phyloP scores from a whole-genome alignment of 1,140 invertebrate species.

The Drosophila watanabei region DNA sequence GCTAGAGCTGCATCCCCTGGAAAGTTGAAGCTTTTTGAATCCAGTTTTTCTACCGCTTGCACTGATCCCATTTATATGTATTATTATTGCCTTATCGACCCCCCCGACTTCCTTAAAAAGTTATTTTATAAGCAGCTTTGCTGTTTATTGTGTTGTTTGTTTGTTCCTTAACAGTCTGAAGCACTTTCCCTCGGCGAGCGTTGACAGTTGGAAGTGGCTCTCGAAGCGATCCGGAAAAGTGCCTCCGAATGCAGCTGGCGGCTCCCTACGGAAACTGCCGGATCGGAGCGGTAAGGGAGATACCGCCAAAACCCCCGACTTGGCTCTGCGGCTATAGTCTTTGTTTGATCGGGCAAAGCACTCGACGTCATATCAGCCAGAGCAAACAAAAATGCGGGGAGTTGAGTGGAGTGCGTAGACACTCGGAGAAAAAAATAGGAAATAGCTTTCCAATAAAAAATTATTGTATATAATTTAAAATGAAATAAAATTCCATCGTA shows the following conservation, averaged over 20 bases:
- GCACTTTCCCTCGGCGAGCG: constrained; percentile 1
- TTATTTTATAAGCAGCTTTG: background rate
- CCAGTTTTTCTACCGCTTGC: background rate
- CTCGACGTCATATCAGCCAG: constrained; percentile 37
- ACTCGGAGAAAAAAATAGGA: background rate
- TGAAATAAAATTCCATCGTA: too few relatives aligned
- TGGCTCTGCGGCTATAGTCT: constrained; percentile 9
- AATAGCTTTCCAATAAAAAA: background rate
- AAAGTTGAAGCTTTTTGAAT: background rate
- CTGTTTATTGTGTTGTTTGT: background rate
- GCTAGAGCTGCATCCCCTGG: background rate
- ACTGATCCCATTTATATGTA: background rate
- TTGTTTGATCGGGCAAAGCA: constrained; percentile 50
- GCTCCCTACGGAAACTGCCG: background rate
- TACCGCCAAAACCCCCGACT: constrained; percentile 11
- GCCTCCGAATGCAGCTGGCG: constrained; percentile 23
- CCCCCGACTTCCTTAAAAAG: background rate
- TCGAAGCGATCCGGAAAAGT: constrained; percentile 16
- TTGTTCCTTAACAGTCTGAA: constrained; percentile 3
- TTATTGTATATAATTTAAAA: too few relatives aligned
- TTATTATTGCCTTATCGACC: constrained; percentile 1
- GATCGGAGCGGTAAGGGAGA: constrained; percentile 15
- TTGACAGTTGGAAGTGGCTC: constrained; percentile 34
- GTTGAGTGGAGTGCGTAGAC: background rate
- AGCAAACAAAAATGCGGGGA: constrained; percentile 19